Conservation (phyloP, 2,888 invertebrate species). For the Pyrochroa serraticornis region DNA sequence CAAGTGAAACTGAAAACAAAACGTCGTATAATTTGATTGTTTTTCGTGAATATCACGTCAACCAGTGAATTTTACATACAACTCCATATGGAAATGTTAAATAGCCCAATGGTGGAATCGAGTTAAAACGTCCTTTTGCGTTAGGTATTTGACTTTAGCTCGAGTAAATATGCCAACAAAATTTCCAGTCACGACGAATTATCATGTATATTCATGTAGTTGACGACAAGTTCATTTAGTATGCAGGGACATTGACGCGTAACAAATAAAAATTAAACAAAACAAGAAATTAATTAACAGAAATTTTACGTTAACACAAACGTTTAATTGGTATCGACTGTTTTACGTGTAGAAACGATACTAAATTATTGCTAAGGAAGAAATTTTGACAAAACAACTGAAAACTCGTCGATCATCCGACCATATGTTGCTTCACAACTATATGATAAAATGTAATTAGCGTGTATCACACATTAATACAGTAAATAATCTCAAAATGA, state of each 20-base stretch:
- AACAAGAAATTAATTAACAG: background rate
- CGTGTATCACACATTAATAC: slow-evolving; percentile 2
- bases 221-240: slow-evolving; percentile 26
- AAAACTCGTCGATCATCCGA: slow-evolving; percentile 8
- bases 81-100: too few species aligned
- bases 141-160: background rate
- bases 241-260: slow-evolving; percentile 30
- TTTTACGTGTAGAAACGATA: background rate
- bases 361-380: background rate
- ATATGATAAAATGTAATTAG: slow-evolving; percentile 22
- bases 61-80: too few species aligned
- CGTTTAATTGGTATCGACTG: background rate
- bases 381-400: background rate
- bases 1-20: too few species aligned
- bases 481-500: slow-evolving; percentile 1
- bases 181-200: slow-evolving; percentile 27
- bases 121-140: too few species aligned
- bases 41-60: too few species aligned
- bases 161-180: slow-evolving; percentile 12
- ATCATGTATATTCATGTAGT: slow-evolving; percentile 27
- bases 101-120: too few species aligned
- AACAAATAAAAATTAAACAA: slow-evolving; percentile 22
- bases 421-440: slow-evolving; percentile 14
- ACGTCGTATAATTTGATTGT: too few species aligned
- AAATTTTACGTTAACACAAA: too few species aligned